These are phyloP conservation scores for Willowsia nigromaculata DNA, from an alignment of 2,888 invertebrate species.

Conservation along the genomic window DNA sequence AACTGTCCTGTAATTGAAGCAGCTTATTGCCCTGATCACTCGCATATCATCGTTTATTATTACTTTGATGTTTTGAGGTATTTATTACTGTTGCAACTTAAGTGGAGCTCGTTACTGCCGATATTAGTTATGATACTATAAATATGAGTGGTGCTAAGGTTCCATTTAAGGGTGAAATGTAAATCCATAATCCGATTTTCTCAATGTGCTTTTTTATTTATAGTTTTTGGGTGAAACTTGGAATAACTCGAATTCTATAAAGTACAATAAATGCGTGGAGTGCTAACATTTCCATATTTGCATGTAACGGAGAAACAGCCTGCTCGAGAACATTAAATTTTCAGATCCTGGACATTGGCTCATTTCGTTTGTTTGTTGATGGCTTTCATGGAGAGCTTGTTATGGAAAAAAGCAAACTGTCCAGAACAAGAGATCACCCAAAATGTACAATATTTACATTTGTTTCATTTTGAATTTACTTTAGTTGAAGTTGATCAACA, in stretches of 20 bases:
- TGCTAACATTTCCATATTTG: too few relatives aligned
- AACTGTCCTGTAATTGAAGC: neutral
- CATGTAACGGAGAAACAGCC: neutral
- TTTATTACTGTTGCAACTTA: neutral
- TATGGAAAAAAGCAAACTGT: neutral
- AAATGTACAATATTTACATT: neutral
- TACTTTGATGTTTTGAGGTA: neutral
- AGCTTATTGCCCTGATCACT: constrained; percentile 6
- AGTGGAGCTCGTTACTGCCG: neutral
- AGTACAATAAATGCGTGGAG: too few relatives aligned
- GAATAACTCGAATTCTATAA: too few relatives aligned
- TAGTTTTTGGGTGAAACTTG: too few relatives aligned
- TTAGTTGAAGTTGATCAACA: neutral
- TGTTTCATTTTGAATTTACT: neutral
- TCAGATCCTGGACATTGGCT: neutral
- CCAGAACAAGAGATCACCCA: neutral
- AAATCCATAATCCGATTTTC: too few relatives aligned
- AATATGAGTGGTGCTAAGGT: too few relatives aligned
- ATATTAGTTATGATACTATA: neutral
- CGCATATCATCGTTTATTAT: constrained; percentile 5
- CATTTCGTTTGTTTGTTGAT: neutral
- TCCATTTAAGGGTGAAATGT: too few relatives aligned
- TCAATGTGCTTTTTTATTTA: too few relatives aligned
- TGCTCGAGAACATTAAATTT: neutral
- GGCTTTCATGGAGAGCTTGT: neutral